A percentile compares a stretch with the other conserved stretches of the same genome.
phyloP scores from a whole-genome alignment of 2,888 invertebrate genomes.

The Teinopalpus imperialis region DNA sequence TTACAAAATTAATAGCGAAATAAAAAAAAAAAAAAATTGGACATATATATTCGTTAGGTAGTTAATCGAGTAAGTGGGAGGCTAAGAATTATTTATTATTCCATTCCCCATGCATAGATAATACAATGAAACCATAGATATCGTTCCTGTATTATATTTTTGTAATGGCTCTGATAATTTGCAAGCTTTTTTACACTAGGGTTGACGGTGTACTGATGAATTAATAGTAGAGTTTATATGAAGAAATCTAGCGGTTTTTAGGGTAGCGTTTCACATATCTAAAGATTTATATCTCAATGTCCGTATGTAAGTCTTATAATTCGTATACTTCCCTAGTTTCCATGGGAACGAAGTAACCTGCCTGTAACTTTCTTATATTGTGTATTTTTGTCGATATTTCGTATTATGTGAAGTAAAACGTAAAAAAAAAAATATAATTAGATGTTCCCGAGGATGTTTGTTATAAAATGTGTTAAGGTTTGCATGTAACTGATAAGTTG shows the following conservation, averaged over 20 bases:
- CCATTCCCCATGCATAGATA: conserved; percentile 38
- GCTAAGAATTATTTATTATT: conserved; percentile 48
- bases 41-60: conserved; percentile 25
- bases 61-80: conserved; percentile 36
- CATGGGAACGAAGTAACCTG: conserved; percentile 7
- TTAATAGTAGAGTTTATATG: conserved; percentile 1
- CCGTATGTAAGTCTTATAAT: no score
- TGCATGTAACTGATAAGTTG: conserved; percentile 43
- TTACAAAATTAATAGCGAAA: no score
- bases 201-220: background rate
- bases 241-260: conserved; percentile 12
- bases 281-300: conserved; percentile 22
- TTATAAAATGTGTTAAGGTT: conserved; percentile 39
- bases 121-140: conserved; percentile 41
- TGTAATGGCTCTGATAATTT: conserved; percentile 8
- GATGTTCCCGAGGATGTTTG: conserved; percentile 26
- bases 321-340: background rate
- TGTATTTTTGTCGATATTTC: conserved; percentile 20
- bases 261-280: conserved; percentile 24
- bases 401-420: conserved; percentile 9
- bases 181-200: conserved; percentile 11
- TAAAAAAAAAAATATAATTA: conserved; percentile 4
- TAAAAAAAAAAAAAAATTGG: no score
- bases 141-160: conserved; percentile 46
- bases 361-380: conserved; percentile 14